Percentiles rank a stretch among this genome's conserved stretches.
Conservation (phyloP, 2,797 vertebrate species). For the Nasua narica region DNA sequence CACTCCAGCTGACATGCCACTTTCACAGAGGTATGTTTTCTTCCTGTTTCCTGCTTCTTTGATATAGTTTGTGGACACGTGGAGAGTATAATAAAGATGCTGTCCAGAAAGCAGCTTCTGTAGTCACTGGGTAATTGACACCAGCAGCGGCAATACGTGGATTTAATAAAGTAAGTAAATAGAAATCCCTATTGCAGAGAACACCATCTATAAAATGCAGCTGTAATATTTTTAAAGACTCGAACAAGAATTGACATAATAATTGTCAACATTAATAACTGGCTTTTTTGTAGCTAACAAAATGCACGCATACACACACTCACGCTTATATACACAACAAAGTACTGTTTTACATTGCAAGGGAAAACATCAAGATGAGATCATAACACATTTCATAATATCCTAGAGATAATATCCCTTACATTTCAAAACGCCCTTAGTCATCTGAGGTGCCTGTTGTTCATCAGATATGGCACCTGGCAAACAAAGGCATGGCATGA, state of each 20-base stretch:
- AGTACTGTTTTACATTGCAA: background rate
- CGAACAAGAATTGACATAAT: background rate
- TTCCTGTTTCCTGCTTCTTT: background rate
- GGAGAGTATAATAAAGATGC: background rate
- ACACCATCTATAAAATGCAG: background rate
- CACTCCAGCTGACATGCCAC: background rate
- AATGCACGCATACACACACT: background rate
- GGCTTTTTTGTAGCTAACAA: background rate
- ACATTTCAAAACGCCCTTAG: slow-evolving; percentile 57
- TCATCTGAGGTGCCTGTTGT: slow-evolving; percentile 17
- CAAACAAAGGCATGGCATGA: slow-evolving; percentile 23
- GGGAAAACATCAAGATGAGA: background rate
- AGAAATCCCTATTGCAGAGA: background rate
- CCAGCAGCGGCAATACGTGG: background rate
- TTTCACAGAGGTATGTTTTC: background rate
- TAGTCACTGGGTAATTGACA: background rate
- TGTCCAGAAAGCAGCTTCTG: background rate
- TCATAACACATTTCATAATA: slow-evolving; percentile 44
- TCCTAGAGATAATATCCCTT: background rate
- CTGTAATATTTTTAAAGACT: background rate
- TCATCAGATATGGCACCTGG: slow-evolving; percentile 33
- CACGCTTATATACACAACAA: background rate
- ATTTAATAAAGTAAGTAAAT: background rate
- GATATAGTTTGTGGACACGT: background rate
- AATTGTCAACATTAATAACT: background rate